Conservation (phyloP, 2,888 invertebrate genomes). For the Plutella xylostella region DNA sequence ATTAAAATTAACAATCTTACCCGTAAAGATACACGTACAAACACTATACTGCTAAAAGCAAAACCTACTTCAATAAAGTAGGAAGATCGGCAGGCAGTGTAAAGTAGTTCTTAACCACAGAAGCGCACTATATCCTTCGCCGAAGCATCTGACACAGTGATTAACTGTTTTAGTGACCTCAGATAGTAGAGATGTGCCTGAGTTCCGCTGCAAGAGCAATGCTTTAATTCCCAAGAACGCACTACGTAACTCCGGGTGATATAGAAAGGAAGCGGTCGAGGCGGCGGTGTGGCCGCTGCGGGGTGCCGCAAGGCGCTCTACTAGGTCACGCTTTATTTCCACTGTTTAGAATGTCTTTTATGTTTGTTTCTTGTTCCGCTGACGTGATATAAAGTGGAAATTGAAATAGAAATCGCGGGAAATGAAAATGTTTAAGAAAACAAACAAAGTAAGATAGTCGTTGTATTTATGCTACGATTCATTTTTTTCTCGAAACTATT, state of each 20-base stretch:
- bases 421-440: too few species aligned
- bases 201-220: conserved; percentile 2
- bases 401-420: conserved; percentile 1
- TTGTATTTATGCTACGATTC: too few species aligned
- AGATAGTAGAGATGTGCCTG: conserved; percentile 1
- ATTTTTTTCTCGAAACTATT: too few species aligned
- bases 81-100: too few species aligned
- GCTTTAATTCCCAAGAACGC: conserved; percentile 7
- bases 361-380: conserved; percentile 1
- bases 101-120: neutral
- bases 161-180: conserved; percentile 8
- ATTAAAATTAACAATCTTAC: too few species aligned
- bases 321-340: conserved; percentile 29
- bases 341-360: conserved; percentile 5
- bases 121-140: conserved; percentile 3
- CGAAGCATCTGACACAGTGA: conserved; percentile 5
- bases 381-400: conserved; percentile 4
- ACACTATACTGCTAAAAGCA: too few species aligned
- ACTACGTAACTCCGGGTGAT: conserved; percentile 4
- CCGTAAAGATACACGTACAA: too few species aligned
- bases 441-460: too few species aligned
- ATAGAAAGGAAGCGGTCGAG: conserved; percentile 1
- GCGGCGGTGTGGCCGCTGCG: conserved; percentile 13
- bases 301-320: conserved; percentile 32
- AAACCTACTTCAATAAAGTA: too few species aligned